phyloP scores from a whole-genome alignment of 2,113 vertebrate genomes.

The Alexandromys fortis region DNA sequence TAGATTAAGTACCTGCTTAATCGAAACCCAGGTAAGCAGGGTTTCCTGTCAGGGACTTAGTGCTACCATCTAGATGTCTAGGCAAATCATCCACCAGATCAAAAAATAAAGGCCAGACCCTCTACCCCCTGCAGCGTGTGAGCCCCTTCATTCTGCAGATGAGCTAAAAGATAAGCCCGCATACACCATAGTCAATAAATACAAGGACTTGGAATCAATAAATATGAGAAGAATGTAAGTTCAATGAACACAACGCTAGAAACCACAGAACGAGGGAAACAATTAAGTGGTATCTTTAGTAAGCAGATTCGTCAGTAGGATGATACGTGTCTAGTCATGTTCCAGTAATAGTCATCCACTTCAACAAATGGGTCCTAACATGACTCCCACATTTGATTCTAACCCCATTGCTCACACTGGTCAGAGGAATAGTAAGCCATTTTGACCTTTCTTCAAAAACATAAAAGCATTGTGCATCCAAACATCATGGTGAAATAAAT shows the following conservation, averaged over 20 bases:
- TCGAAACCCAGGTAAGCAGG: background rate
- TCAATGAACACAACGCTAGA: background rate
- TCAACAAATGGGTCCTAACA: conserved; percentile 2
- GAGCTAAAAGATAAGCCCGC: conserved; percentile 11
- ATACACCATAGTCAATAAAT: background rate
- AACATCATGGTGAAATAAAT: conserved; percentile 9
- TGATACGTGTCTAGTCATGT: background rate
- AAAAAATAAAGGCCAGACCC: conserved; percentile 25
- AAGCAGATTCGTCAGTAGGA: background rate
- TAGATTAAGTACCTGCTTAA: background rate
- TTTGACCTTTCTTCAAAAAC: conserved; percentile 47
- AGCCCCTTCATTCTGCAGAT: background rate
- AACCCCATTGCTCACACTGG: background rate
- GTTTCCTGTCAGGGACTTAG: background rate
- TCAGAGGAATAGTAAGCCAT: background rate
- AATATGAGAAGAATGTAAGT: conserved; percentile 3
- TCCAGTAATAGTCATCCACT: conserved; percentile 4
- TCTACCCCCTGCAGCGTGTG: background rate
- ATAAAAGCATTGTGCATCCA: background rate
- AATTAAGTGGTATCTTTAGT: conserved; percentile 15
- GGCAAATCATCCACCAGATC: background rate
- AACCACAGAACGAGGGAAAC: background rate
- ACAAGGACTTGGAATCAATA: conserved; percentile 37
- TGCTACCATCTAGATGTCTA: background rate
- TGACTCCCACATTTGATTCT: background rate